These are phyloP conservation scores for Ormyrus nitidulus DNA, from an alignment of 2,888 invertebrate species.

Conservation along the genomic window DNA sequence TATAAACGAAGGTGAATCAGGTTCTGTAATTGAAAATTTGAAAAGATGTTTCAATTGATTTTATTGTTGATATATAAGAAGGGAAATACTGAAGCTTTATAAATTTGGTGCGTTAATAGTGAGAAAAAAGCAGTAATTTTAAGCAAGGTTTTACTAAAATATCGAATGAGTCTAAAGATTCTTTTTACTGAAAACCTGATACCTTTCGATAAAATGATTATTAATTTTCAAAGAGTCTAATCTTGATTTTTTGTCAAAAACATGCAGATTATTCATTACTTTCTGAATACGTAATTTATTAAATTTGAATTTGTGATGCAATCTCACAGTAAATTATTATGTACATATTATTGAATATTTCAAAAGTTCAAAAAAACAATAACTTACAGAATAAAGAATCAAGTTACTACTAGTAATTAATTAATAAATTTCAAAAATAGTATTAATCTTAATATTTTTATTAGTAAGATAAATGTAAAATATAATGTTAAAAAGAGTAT, in stretches of 20 bases:
- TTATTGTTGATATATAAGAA: not conserved
- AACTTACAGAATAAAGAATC: not conserved
- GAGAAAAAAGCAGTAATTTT: slow-evolving; percentile 30
- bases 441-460: slow-evolving; percentile 6
- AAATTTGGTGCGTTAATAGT: slow-evolving; percentile 42
- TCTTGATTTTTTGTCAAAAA: slow-evolving; percentile 5
- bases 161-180: slow-evolving; percentile 6
- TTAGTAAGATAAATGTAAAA: not conserved
- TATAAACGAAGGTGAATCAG: slow-evolving; percentile 46
- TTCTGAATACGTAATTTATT: slow-evolving; percentile 10
- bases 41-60: slow-evolving; percentile 15
- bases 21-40: slow-evolving; percentile 29
- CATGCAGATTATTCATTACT: slow-evolving; percentile 24
- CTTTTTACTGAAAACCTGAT: slow-evolving; percentile 35
- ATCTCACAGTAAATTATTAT: slow-evolving; percentile 2
- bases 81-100: slow-evolving; percentile 10
- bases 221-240: slow-evolving; percentile 15
- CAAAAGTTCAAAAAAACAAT: not conserved
- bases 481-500: slow-evolving; percentile 6
- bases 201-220: slow-evolving; percentile 9
- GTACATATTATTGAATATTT: not conserved
- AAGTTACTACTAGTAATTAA: too few relatives aligned
- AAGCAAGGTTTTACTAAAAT: slow-evolving; percentile 16
- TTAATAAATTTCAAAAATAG: not conserved
- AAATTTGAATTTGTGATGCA: slow-evolving; percentile 17